Conservation (phyloP, 35 echinoderm and acorn worm genomes). For the Heliocidaris tuberculata region DNA sequence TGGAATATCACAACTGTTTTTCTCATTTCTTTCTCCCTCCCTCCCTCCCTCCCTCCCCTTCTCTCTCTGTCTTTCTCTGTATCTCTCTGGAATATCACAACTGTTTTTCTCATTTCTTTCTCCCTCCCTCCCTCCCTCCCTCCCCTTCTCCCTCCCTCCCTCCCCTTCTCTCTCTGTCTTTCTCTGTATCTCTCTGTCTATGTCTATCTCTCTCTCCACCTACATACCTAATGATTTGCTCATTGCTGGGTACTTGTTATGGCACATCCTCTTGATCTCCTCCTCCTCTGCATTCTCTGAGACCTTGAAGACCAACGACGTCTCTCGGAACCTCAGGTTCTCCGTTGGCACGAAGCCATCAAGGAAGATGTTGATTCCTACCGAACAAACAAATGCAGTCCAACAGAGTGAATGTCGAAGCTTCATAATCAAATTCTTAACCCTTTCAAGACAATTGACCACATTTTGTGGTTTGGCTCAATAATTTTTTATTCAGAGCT, state of each 20-base stretch:
- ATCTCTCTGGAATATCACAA: not conserved
- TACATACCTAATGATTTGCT: slow-evolving; percentile 77
- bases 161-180: not conserved
- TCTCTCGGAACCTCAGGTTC: slow-evolving; percentile 89
- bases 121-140: not conserved
- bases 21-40: not conserved
- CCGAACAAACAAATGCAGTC: not conserved
- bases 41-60: not conserved
- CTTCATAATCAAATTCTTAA: no score
- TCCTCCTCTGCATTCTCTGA: slow-evolving; percentile 89
- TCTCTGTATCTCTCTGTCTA: not conserved
- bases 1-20: not conserved
- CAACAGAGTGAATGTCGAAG: no score
- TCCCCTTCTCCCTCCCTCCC: not conserved
- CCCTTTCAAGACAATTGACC: no score
- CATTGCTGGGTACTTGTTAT: slow-evolving; percentile 76
- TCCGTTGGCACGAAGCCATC: slow-evolving; percentile 96
- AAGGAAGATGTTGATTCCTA: slow-evolving; percentile 97
- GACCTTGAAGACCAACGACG: slow-evolving; percentile 89
- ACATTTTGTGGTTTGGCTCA: no score
- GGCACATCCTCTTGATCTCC: slow-evolving; percentile 81
- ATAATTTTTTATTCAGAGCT: no score
- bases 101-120: not conserved
- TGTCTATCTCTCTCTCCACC: not conserved
- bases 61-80: not conserved